These are phyloP conservation scores for Clarias platycephalus DNA, from an alignment of 2,797 vertebrate genomes.

Conservation along the genomic window DNA sequence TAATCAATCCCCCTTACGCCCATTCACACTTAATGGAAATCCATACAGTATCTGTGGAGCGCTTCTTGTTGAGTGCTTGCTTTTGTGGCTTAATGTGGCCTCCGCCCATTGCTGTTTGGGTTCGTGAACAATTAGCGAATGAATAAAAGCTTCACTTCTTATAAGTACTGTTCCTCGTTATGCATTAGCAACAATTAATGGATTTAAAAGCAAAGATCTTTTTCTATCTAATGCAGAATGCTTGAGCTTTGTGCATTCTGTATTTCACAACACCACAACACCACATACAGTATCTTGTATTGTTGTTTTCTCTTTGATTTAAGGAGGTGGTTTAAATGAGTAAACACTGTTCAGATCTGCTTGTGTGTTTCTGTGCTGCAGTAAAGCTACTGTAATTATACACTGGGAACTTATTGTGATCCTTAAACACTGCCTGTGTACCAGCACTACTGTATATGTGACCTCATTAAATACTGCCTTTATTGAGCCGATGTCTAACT, in stretches of 20 bases:
- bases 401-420: conserved; percentile 23
- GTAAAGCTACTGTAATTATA: background rate
- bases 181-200: conserved; percentile 2
- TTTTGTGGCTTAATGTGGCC: conserved; percentile 18
- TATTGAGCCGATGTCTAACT: conserved; percentile 5
- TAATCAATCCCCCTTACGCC: conserved; percentile 24
- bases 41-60: background rate
- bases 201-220: conserved; percentile 8
- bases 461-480: conserved; percentile 36
- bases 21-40: conserved; percentile 32
- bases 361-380: conserved; percentile 18
- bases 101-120: background rate
- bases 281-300: background rate
- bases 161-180: background rate
- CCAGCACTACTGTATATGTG: background rate
- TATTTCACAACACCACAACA: background rate
- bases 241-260: background rate
- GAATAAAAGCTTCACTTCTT: conserved; percentile 18
- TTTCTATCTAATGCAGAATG: background rate
- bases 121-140: conserved; percentile 26
- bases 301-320: conserved; percentile 9
- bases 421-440: conserved; percentile 18
- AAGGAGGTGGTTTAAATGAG: background rate
- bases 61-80: background rate
- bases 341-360: conserved; percentile 32